Evolutionary conservation across 2,888 invertebrate species (phyloP).

Genomic region (Cerastis rubricosa): DNA sequence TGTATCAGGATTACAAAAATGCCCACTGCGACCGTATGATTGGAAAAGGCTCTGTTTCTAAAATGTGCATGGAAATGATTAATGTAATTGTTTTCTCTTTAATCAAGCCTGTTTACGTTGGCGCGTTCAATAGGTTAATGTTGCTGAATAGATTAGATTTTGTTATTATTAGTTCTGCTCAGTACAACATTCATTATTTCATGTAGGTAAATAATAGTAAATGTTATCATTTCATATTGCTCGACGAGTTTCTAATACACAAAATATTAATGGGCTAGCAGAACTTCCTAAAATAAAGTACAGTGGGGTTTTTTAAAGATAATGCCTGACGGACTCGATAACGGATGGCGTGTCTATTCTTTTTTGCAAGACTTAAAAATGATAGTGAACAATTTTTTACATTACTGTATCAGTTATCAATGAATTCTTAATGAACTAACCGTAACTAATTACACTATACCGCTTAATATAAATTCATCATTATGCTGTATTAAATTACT

Average conservation of each 20-base stretch:
- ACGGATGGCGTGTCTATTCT: not conserved
- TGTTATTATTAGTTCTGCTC: conserved; percentile 50
- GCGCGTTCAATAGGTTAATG: conserved; percentile 65
- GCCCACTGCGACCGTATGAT: conserved; percentile 86
- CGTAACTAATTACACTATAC: not conserved
- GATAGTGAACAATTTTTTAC: not conserved
- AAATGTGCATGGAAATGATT: conserved; percentile 84
- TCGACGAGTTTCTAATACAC: conserved; percentile 14
- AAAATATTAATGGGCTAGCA: not conserved
- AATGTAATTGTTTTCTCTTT: conserved; percentile 75
- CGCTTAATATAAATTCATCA: not conserved
- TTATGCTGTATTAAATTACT: not conserved
- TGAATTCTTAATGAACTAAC: conserved; percentile 6
- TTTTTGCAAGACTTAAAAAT: conserved; percentile 7
- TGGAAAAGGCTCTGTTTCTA: conserved; percentile 78
- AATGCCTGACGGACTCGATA: not conserved
- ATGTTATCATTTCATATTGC: conserved; percentile 45
- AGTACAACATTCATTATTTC: conserved; percentile 46
- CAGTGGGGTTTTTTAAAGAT: not conserved
- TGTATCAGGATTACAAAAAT: conserved; percentile 84
- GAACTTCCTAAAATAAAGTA: not conserved
- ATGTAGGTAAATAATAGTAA: conserved; percentile 25
- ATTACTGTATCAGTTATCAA: not conserved
- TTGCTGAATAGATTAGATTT: conserved; percentile 62
- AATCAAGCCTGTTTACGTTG: conserved; percentile 51